Evolutionary conservation across 1,140 invertebrate species (phyloP).

Genomic region (Delia radicum): DNA sequence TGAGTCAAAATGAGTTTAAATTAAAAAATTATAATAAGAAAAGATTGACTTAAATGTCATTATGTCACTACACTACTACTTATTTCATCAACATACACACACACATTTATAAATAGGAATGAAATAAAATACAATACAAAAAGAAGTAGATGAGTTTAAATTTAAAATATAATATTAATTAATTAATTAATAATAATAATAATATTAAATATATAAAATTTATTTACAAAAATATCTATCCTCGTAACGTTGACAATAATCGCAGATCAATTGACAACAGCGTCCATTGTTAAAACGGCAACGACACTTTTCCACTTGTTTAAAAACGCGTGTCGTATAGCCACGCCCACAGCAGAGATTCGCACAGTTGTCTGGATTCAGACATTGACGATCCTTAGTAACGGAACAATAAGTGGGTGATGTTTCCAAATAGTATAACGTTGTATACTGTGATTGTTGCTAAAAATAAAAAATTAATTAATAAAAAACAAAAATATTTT

Average conservation of each 20-base stretch:
- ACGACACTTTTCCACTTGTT: conserved; percentile 52
- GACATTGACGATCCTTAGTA: conserved; percentile 57
- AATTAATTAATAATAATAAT: background rate
- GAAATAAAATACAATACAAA: conserved; percentile 15
- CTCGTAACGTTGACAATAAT: conserved; percentile 51
- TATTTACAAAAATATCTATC: conserved; percentile 57
- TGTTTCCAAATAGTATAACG: conserved; percentile 56
- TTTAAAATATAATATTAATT: background rate
- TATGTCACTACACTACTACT: background rate
- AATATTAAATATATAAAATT: conserved; percentile 25
- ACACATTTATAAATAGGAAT: conserved; percentile 19
- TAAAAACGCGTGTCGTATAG: conserved; percentile 47
- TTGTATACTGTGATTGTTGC: conserved; percentile 53
- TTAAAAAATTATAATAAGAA: background rate
- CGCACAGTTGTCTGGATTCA: conserved; percentile 58
- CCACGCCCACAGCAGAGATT: conserved; percentile 59
- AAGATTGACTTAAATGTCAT: background rate
- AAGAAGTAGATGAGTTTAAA: conserved; percentile 6
- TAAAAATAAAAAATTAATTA: too few species aligned
- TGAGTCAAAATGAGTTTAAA: background rate
- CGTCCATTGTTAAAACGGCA: conserved; percentile 52
- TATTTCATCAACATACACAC: conserved; percentile 14
- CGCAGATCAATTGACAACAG: conserved; percentile 53
- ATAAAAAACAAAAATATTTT: too few species aligned
- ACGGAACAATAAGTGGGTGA: conserved; percentile 58